Conservation (phyloP, 92 coral and sea anemone genomes). For the Metridium senile region DNA sequence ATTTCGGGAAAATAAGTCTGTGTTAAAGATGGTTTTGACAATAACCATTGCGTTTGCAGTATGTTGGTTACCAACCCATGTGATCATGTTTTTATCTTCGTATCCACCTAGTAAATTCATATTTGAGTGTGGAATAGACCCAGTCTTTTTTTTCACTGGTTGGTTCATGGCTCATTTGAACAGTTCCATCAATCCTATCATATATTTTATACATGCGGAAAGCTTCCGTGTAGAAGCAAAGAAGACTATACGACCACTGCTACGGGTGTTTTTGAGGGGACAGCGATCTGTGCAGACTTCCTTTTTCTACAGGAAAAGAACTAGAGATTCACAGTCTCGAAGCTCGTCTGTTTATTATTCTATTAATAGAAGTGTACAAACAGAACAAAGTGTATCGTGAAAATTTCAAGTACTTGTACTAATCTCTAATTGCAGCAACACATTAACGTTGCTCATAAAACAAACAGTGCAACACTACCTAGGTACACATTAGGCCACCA, state of each 20-base stretch:
- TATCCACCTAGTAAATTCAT: conserved; percentile 26
- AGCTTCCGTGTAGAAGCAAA: not conserved
- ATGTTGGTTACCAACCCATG: conserved; percentile 71
- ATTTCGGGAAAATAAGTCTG: conserved; percentile 29
- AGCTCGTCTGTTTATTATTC: not conserved
- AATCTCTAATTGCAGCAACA: too few relatives aligned
- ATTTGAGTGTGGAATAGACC: conserved; percentile 45
- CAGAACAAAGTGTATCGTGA: not conserved
- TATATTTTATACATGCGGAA: conserved; percentile 39
- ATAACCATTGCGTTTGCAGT: conserved; percentile 51
- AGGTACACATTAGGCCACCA: too few relatives aligned
- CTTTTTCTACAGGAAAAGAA: not conserved
- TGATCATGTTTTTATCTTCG: conserved; percentile 36
- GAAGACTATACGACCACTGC: not conserved
- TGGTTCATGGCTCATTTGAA: conserved; percentile 70
- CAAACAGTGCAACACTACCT: too few relatives aligned
- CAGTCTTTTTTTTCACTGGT: conserved; percentile 55
- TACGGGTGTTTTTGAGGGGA: not conserved
- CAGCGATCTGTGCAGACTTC: not conserved
- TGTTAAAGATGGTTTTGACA: conserved; percentile 35
- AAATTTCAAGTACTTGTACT: not conserved
- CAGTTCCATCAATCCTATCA: conserved; percentile 63
- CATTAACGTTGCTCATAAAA: too few relatives aligned
- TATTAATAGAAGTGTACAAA: not conserved
- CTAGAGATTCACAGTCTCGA: not conserved